A percentile compares a stretch with the other conserved stretches of the same genome.
phyloP scores from a whole-genome alignment of 2,888 invertebrate species.

The Sinelater perroti region DNA sequence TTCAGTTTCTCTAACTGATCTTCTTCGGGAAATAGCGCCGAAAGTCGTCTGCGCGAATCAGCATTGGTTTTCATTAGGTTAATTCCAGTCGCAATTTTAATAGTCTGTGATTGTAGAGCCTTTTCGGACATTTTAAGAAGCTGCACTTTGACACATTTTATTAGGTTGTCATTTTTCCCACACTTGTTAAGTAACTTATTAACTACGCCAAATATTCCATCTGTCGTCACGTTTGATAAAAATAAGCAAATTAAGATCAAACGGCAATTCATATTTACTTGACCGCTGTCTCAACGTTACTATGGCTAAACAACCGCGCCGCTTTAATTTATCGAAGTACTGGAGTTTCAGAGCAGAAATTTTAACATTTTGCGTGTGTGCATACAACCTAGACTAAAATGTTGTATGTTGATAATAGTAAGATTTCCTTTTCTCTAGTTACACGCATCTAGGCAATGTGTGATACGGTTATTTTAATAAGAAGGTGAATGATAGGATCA shows the following conservation, averaged over 20 bases:
- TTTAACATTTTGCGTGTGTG: not conserved
- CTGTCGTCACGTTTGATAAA: slow-evolving; percentile 35
- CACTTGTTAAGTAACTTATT: slow-evolving; percentile 70
- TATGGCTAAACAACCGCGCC: slow-evolving; percentile 3
- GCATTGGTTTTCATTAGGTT: slow-evolving; percentile 59
- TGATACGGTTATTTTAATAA: slow-evolving; percentile 21
- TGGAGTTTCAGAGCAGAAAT: slow-evolving; percentile 33
- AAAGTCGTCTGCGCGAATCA: not conserved
- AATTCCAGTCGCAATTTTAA: slow-evolving; percentile 71
- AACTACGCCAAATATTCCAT: slow-evolving; percentile 58
- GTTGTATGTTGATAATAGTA: slow-evolving; percentile 1
- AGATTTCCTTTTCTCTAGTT: not conserved
- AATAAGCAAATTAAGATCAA: slow-evolving; percentile 4
- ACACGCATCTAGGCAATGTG: not conserved
- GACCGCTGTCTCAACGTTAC: slow-evolving; percentile 1
- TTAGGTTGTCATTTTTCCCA: slow-evolving; percentile 68
- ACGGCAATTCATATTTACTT: slow-evolving; percentile 3
- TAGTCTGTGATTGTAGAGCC: slow-evolving; percentile 69
- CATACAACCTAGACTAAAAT: not conserved
- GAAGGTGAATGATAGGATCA: slow-evolving; percentile 13
- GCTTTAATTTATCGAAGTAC: slow-evolving; percentile 22
- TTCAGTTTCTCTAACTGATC: slow-evolving; percentile 67
- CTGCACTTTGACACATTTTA: slow-evolving; percentile 77
- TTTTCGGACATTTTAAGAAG: slow-evolving; percentile 72
- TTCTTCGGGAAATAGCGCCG: slow-evolving; percentile 48